Evolutionary conservation across 2,113 vertebrate species (phyloP), one percentile per base, ranked within the genome.

Genomic region (Thinocorus orbignyianus): DNA sequence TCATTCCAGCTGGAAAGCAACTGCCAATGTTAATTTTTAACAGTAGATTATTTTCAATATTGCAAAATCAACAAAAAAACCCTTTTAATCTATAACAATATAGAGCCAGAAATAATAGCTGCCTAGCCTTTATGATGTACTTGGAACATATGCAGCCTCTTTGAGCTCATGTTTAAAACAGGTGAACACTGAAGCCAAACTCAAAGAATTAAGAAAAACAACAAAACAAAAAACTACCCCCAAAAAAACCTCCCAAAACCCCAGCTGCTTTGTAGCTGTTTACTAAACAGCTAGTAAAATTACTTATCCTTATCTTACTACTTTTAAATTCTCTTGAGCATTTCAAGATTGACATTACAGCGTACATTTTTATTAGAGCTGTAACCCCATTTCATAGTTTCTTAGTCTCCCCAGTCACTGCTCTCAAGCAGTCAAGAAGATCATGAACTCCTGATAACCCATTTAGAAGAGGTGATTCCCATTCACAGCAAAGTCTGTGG

Each of bases 41-140:
- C 14, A 72, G 13, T 25, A 26, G 18, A 57, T 80, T 66, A 70
- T 81, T 86, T 94, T 87, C 20, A 68, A 25, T 66, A 87, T 73
- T 5, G 22, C 39, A 72, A 71, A 86, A 81, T 60, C 22, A 78
- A 37, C 24, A 42, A 65, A 37, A 37, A 1, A 0, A 0, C 0
- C 24, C 7, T 54, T 81, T 76, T 70, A 60, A 62, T 16, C 26
- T 81, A 61, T 37, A 93, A 48, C 44, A 85, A 82, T 11, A 83
- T n/a, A 61, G 7, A 85, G 20, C 25, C 17, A 58, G 9, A 90
- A 20, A 35, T 80, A 74, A 74, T 5, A 86, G 30, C 28, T 52
- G 28, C 15, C 20, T 58, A 89, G 71, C 24, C 76, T 94, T 81
- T 49, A 62, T 52, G 23, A 62, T 51, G 19, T 41, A 69, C 35